phyloP scores from a whole-genome alignment of 53 echinoderm and acorn worm genomes.

The Paracentrotus lividus region DNA sequence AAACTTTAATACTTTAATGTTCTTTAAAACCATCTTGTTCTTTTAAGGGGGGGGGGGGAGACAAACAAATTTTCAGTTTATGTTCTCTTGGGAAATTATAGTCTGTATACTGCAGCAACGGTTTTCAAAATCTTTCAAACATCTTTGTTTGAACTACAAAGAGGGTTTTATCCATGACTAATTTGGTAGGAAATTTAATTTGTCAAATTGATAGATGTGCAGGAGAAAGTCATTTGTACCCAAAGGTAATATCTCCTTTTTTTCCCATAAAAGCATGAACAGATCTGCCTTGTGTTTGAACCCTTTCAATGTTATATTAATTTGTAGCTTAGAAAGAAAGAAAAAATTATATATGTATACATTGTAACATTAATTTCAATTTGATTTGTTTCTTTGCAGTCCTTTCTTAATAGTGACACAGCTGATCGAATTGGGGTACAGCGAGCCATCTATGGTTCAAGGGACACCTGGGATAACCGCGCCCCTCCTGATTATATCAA shows the following conservation, averaged over 20 bases:
- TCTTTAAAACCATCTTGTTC: neutral
- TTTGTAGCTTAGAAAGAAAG: no score
- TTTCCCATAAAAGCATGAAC: no score
- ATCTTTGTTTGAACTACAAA: neutral
- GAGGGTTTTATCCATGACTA: no score
- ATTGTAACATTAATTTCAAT: neutral
- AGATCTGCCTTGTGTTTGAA: no score
- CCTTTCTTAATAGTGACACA: conserved; percentile 49
- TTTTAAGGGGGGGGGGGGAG: neutral
- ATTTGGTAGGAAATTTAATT: no score
- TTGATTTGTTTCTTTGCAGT: neutral
- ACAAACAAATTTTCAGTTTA: neutral
- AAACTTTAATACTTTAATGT: neutral
- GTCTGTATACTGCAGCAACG: neutral
- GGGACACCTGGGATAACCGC: conserved; percentile 48
- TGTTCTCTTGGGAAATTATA: neutral
- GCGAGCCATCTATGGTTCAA: conserved; percentile 56
- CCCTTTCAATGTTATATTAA: no score
- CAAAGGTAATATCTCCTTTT: no score
- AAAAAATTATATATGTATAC: no score
- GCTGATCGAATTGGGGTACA: conserved; percentile 64
- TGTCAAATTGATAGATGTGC: no score
- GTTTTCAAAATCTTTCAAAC: neutral
- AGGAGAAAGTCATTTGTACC: no score
- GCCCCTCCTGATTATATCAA: conserved; percentile 64